Percentiles rank a stretch among this genome's conserved stretches.
phyloP scores from a whole-genome alignment of 2,797 vertebrate species.

The Cygnus olor region DNA sequence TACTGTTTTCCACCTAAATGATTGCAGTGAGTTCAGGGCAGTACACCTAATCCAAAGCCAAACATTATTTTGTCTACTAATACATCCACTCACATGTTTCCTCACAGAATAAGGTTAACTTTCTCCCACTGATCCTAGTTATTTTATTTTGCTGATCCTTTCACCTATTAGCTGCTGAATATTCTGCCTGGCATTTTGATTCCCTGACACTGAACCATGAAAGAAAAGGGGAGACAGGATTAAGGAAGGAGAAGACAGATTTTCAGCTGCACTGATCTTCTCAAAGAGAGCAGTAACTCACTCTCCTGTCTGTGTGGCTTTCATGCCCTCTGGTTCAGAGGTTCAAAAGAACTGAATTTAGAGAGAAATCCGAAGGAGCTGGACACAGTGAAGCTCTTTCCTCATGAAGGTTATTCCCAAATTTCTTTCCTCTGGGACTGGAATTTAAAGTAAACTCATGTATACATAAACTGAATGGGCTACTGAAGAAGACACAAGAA shows the following conservation, averaged over 20 bases:
- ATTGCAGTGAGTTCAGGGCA: constrained; percentile 2
- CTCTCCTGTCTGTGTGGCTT: background rate
- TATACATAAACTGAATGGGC: background rate
- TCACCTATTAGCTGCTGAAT: constrained; percentile 27
- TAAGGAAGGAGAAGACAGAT: background rate
- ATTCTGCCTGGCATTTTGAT: constrained; percentile 44
- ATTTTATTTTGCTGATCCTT: constrained; percentile 56
- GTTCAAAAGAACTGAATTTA: background rate
- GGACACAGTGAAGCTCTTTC: background rate
- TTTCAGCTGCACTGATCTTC: background rate
- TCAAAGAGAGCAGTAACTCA: background rate
- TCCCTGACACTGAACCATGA: background rate
- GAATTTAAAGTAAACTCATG: background rate
- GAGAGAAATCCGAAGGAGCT: background rate
- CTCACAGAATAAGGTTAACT: constrained; percentile 42
- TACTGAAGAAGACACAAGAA: background rate
- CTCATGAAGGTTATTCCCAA: background rate
- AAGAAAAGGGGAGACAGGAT: constrained; percentile 2
- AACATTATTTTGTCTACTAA: constrained; percentile 51
- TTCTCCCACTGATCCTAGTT: constrained; percentile 15
- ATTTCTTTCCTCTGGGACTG: background rate
- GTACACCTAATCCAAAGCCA: constrained; percentile 53
- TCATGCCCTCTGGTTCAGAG: background rate
- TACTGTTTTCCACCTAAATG: constrained; percentile 13
- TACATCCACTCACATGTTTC: constrained; percentile 2